phyloP scores from a whole-genome alignment of 2,888 invertebrate genomes.

The Drosophila emarginata region DNA sequence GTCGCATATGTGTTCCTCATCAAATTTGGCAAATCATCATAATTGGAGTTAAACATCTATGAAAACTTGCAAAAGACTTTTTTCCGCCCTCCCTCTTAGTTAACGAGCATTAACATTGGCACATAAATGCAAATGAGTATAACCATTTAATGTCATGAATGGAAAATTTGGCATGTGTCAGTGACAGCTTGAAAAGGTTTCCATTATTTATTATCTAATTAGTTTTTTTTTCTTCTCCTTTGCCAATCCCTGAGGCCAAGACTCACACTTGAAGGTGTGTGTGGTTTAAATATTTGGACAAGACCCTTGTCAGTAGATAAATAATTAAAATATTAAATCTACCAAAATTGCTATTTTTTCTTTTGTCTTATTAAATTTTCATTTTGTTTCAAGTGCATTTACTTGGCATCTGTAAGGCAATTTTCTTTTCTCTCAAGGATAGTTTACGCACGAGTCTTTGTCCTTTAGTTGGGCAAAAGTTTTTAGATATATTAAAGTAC shows the following conservation, averaged over 20 bases:
- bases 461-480: background rate
- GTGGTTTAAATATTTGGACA: conserved; percentile 27
- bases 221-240: conserved; percentile 42
- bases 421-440: background rate
- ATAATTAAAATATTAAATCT: conserved; percentile 52
- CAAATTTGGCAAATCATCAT: conserved; percentile 48
- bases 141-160: conserved; percentile 37
- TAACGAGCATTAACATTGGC: conserved; percentile 32
- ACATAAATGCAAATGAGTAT: conserved; percentile 61
- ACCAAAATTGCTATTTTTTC: background rate
- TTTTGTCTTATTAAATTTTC: background rate
- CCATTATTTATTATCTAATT: conserved; percentile 67
- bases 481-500: background rate
- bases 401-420: background rate
- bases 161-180: conserved; percentile 2
- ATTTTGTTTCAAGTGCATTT: background rate
- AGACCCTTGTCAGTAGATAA: conserved; percentile 45
- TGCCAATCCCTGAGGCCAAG: conserved; percentile 37
- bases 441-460: background rate
- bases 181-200: background rate
- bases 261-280: conserved; percentile 55
- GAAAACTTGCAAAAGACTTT: conserved; percentile 33
- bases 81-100: background rate
- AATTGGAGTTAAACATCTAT: conserved; percentile 49
- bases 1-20: conserved; percentile 31